Evolutionary conservation across 2,113 vertebrate species (phyloP).

Genomic region (Speoplatyrhinus poulsoni): DNA sequence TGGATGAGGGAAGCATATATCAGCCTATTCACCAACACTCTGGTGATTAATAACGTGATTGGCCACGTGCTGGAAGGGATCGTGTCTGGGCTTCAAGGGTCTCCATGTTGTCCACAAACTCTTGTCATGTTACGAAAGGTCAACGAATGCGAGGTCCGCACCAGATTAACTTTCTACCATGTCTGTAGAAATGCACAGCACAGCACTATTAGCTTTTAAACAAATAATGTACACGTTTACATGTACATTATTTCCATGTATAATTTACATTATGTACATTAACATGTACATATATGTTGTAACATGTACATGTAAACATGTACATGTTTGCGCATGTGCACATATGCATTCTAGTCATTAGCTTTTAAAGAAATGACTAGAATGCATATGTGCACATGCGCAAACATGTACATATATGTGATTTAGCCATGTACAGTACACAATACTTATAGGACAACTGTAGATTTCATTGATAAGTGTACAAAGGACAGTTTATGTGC

Average conservation of each 20-base stretch:
- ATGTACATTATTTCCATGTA: too few species aligned
- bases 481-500: slow-evolving; percentile 18
- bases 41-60: slow-evolving; percentile 73
- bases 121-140: slow-evolving; percentile 54
- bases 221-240: too few species aligned
- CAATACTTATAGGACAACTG: neutral
- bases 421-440: too few species aligned
- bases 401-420: slow-evolving; percentile 1
- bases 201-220: slow-evolving; percentile 6
- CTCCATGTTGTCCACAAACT: slow-evolving; percentile 25
- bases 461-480: neutral
- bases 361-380: neutral
- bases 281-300: neutral
- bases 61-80: slow-evolving; percentile 68
- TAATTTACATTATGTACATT: too few species aligned
- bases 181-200: slow-evolving; percentile 23
- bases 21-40: slow-evolving; percentile 67
- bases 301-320: neutral
- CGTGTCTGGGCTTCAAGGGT: slow-evolving; percentile 54
- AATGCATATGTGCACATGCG: neutral
- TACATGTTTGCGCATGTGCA: neutral
- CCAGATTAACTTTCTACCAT: slow-evolving; percentile 34
- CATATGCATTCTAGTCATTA: neutral
- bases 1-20: slow-evolving; percentile 66
- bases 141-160: slow-evolving; percentile 30